phyloP scores from a whole-genome alignment of 2,888 invertebrate species.

The Chironomus tentans region DNA sequence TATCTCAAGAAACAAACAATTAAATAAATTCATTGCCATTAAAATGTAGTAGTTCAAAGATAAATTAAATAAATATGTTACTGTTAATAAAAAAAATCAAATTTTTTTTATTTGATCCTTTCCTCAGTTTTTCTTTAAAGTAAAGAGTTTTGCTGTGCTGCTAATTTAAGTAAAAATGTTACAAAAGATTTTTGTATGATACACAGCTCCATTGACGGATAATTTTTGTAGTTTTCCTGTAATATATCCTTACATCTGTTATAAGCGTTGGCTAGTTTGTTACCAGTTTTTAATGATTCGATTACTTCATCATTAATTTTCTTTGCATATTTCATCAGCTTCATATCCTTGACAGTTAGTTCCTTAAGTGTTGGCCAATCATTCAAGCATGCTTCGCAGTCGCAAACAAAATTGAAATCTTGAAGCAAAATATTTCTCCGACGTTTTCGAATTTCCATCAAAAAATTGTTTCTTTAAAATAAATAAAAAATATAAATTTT shows the following conservation, averaged over 20 bases:
- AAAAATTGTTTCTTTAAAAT: conserved; percentile 50
- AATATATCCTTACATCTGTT: background rate
- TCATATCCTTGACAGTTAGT: conserved; percentile 27
- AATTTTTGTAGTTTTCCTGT: background rate
- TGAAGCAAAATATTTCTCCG: conserved; percentile 52
- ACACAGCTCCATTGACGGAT: background rate
- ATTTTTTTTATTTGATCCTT: background rate
- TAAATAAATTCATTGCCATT: background rate
- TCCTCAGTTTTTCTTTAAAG: background rate
- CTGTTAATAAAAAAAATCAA: background rate
- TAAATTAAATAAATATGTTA: too few species aligned
- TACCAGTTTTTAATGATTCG: background rate
- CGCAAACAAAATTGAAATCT: conserved; percentile 74
- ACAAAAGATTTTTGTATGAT: background rate
- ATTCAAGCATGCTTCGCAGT: conserved; percentile 64
- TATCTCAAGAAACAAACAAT: too few species aligned
- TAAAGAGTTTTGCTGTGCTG: background rate
- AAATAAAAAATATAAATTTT: background rate
- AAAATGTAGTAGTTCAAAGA: too few species aligned
- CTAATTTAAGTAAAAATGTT: background rate
- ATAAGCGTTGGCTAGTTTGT: background rate
- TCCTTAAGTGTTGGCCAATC: conserved; percentile 50
- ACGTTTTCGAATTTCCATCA: conserved; percentile 47
- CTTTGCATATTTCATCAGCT: background rate
- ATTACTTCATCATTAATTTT: background rate